Base-by-base conservation (phyloP, 2,888 invertebrate genomes). In the Cosmia trapezina region DNA sequence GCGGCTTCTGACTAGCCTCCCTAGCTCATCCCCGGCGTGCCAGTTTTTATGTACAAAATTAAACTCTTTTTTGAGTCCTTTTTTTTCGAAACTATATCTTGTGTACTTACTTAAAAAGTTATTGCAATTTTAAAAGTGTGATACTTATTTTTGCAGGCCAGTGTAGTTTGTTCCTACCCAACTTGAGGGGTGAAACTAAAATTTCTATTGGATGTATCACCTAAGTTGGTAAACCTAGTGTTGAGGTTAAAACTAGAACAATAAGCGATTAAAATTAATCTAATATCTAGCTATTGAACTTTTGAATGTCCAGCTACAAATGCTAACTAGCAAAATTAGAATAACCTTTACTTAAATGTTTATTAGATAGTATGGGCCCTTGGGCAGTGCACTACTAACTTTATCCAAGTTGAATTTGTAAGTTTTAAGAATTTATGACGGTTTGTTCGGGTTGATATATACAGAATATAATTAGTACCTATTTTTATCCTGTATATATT, bases 341-440 rank as follows among this genome's bases (percentile, higher is more conserved):
- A 59, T 82, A 82, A 80, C 79, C 79, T 80, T 80, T 73, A 33
- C 47, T 47, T 62, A 62, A 64, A 64, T 43, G 60, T 78, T 71
- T 61, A 67, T 56, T 41, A n/a, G n/a, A n/a, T n/a, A 1, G 19
- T 59, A 28, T 28, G 19, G 17, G 22, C 72, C 66, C 41, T 51
- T 37, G 22, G 51, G 78, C 63, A 71, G 64, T 67, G 22, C 12
- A 12, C 53, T 57, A 45, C 28, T 14, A 57, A 62, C 1, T 69
- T 47, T 19, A 75, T 76, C 4, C 12, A 51, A 41, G 37, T 60
- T 5, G 11, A 51, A 54, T 54, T 66, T 63, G 33, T 57, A n/a
- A 6, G 3, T 71, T 71, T 75, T 22, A 19, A 22, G 14, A 22
- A 71, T 49, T n/a, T 22, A 33, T 28, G 14, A 37, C 19, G 0